phyloP scores from a whole-genome alignment of 2,797 vertebrate species.

The Pseudomugil tenellus region DNA sequence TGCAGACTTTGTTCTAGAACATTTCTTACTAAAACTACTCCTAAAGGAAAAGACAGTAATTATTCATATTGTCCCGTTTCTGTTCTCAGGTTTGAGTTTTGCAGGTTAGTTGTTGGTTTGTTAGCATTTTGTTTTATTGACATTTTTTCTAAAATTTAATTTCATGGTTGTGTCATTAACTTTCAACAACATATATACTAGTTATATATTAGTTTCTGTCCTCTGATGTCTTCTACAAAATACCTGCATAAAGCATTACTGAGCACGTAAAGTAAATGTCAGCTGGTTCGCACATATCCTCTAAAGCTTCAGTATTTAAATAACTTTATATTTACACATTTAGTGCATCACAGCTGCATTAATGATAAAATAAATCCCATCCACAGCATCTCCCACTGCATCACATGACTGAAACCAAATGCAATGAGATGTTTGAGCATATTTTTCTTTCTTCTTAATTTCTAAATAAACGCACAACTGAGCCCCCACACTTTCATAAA shows the following conservation, averaged over 20 bases:
- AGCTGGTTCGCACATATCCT: slow-evolving; percentile 19
- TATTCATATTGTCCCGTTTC: neutral
- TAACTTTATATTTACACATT: slow-evolving; percentile 23
- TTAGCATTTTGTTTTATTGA: slow-evolving; percentile 41
- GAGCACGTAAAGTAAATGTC: slow-evolving; percentile 43
- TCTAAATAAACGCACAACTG: slow-evolving; percentile 32
- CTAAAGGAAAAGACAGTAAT: neutral
- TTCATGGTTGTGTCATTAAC: slow-evolving; percentile 67
- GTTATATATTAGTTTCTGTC: slow-evolving; percentile 64
- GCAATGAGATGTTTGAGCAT: slow-evolving; percentile 12
- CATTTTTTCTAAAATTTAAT: slow-evolving; percentile 42
- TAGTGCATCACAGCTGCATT: slow-evolving; percentile 17
- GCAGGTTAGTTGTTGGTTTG: slow-evolving; percentile 41
- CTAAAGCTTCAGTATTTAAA: slow-evolving; percentile 23
- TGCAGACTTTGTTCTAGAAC: no score
- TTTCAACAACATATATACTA: slow-evolving; percentile 68
- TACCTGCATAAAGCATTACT: slow-evolving; percentile 43
- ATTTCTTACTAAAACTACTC: neutral
- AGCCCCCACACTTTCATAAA: slow-evolving; percentile 44
- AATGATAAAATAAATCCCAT: slow-evolving; percentile 29
- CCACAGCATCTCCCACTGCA: slow-evolving; percentile 19
- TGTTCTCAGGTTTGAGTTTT: slow-evolving; percentile 14
- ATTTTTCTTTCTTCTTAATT: slow-evolving; percentile 12
- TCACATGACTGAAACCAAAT: slow-evolving; percentile 1
- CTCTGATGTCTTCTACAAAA: slow-evolving; percentile 48